A percentile compares a stretch with the other conserved stretches of the same genome.
phyloP scores from a whole-genome alignment of 2,888 invertebrate species.

The Sinelater perroti region DNA sequence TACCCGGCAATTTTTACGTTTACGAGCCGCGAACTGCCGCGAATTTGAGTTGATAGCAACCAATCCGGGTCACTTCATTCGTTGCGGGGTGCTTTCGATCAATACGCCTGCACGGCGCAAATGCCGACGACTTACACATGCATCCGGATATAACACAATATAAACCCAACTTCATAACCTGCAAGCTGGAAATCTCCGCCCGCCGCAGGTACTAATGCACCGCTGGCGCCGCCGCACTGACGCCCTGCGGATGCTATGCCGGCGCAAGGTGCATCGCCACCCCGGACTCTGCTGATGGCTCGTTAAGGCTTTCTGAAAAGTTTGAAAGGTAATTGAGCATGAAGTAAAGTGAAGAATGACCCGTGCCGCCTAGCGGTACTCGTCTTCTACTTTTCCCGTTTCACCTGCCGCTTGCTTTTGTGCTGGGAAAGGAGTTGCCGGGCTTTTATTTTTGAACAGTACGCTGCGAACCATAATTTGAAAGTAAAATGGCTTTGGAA shows the following conservation, averaged over 20 bases:
- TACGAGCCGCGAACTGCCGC: slow-evolving; percentile 56
- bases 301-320: slow-evolving; percentile 41
- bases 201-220: slow-evolving; percentile 11
- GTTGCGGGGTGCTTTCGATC: slow-evolving; percentile 46
- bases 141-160: slow-evolving; percentile 37
- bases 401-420: slow-evolving; percentile 33
- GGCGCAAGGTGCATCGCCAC: slow-evolving; percentile 21
- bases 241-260: slow-evolving; percentile 16
- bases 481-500: too few relatives aligned
- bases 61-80: slow-evolving; percentile 56
- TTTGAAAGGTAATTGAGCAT: slow-evolving; percentile 49
- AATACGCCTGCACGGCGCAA: slow-evolving; percentile 44
- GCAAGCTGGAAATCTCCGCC: slow-evolving; percentile 22
- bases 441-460: too few relatives aligned
- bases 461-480: too few relatives aligned
- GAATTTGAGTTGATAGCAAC: slow-evolving; percentile 56
- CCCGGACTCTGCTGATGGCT: slow-evolving; percentile 34
- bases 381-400: slow-evolving; percentile 27
- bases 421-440: slow-evolving; percentile 21
- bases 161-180: slow-evolving; percentile 24
- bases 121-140: slow-evolving; percentile 36
- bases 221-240: slow-evolving; percentile 10
- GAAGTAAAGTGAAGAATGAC: slow-evolving; percentile 48
- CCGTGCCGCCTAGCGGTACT: slow-evolving; percentile 29
- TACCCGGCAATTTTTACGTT: slow-evolving; percentile 57